phyloP scores from a whole-genome alignment of 2,888 invertebrate species.

The Gasteruption jaculator region DNA sequence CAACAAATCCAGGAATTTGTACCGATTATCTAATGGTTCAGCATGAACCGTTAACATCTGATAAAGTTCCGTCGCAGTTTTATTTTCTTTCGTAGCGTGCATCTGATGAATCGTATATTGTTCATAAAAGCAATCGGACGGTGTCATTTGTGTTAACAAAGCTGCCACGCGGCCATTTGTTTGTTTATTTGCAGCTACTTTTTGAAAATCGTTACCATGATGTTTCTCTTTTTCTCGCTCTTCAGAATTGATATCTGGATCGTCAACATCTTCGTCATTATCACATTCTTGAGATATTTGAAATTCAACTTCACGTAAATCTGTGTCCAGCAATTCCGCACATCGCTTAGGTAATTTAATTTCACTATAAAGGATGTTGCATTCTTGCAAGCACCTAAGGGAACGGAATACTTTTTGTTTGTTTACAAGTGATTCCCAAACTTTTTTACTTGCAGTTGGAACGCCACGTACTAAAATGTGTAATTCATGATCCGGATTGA shows the following conservation, averaged over 20 bases:
- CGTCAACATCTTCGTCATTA: slow-evolving; percentile 6
- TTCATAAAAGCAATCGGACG: slow-evolving; percentile 10
- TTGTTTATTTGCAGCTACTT: not conserved
- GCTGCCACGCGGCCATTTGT: not conserved
- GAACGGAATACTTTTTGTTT: slow-evolving; percentile 32
- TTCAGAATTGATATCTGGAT: not conserved
- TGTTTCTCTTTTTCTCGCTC: not conserved
- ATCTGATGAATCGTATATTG: slow-evolving; percentile 17
- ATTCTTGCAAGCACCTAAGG: slow-evolving; percentile 31
- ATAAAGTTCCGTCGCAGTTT: slow-evolving; percentile 13
- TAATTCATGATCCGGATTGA: slow-evolving; percentile 34
- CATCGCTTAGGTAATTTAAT: slow-evolving; percentile 26
- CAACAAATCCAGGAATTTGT: slow-evolving; percentile 20
- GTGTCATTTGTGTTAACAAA: slow-evolving; percentile 12
- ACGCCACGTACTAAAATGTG: slow-evolving; percentile 35
- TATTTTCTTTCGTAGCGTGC: slow-evolving; percentile 12
- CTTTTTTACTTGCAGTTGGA: slow-evolving; percentile 32
- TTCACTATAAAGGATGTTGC: slow-evolving; percentile 29
- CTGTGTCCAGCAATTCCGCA: slow-evolving; percentile 15
- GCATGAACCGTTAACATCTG: slow-evolving; percentile 23
- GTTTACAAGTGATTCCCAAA: slow-evolving; percentile 35
- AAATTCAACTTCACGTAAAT: slow-evolving; percentile 15
- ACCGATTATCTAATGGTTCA: slow-evolving; percentile 22
- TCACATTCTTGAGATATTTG: slow-evolving; percentile 13
- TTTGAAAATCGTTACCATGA: slow-evolving; percentile 9